Evolutionary conservation across 2,888 invertebrate genomes (phyloP), one percentile per base, ranked within the genome.

Genomic region (Netelia virgata): DNA sequence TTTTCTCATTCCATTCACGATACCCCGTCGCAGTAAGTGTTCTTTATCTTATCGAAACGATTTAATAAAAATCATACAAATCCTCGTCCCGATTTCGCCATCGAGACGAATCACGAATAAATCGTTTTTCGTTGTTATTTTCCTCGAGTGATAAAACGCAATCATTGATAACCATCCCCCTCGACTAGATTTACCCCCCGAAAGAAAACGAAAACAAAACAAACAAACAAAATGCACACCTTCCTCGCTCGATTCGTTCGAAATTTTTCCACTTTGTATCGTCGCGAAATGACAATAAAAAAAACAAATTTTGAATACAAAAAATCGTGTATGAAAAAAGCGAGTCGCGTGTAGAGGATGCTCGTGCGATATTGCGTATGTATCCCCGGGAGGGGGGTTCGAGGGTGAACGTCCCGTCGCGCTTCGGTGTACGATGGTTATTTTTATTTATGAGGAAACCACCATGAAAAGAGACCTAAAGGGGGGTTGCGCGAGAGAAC

Each of bases 371-470:
- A 92, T 92, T 91, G 90, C 91, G 90, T 89, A 88, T 88, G 91
- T 91, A 89, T 90, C 91, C 90, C 91, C 88, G 85, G 43, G 41
- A 43, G 36, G 90, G 91, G 90, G 88, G 84, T 80, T 55, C 47
- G 78, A 63, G 78, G 41, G n/a, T n/a, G 47, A 18, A 43, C 6
- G 41, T 78, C 64, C 69, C 77, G 84, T 84, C 61, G 74, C 78
- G 82, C 78, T 57, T 73, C 73, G 36, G 81, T 63, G 86, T 82
- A 84, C 90, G 88, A 91, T 92, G 92, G 92, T 93, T 93, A 93
- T 93, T 93, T 93, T 93, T 93, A 93, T 93, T 93, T 93, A 93
- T 93, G 93, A 93, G 93, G 91, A 92, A 92, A 92, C 92, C 92
- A 91, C 92, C 92, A 92, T 92, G 92, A 93, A 92, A 92, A 92